A percentile compares a stretch with the other conserved stretches of the same genome.
These are phyloP conservation scores for Xanthia togata DNA, from an alignment of 2,888 invertebrate genomes.

Conservation along the genomic window DNA sequence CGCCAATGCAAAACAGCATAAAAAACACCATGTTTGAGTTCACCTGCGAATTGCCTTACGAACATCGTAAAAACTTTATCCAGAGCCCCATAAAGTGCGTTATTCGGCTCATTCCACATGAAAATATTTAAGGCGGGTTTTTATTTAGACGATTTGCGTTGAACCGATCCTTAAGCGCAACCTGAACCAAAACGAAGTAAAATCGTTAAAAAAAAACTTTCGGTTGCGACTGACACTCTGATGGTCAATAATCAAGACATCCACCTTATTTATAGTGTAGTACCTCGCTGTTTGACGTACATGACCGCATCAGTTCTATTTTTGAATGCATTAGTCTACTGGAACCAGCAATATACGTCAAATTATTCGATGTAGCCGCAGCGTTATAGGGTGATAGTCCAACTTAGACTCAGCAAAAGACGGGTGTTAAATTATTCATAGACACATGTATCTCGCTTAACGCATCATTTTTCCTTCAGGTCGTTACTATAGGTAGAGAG, in stretches of 20 bases:
- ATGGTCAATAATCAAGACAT: constrained; percentile 49
- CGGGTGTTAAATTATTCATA: constrained; percentile 72
- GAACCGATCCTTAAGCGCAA: constrained; percentile 35
- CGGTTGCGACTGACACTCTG: constrained; percentile 18
- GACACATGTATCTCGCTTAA: constrained; percentile 71
- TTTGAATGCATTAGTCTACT: background rate
- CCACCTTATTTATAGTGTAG: constrained; percentile 17
- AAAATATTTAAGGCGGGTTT: constrained; percentile 56
- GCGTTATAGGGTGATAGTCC: constrained; percentile 40
- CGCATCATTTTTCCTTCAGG: constrained; percentile 70
- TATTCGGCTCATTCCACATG: constrained; percentile 54
- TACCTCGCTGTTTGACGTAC: constrained; percentile 12
- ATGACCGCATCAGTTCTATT: constrained; percentile 5
- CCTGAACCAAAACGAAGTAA: constrained; percentile 43
- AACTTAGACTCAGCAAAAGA: constrained; percentile 58
- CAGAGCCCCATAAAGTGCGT: constrained; percentile 39
- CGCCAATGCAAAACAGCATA: background rate
- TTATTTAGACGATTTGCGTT: constrained; percentile 60
- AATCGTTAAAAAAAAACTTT: constrained; percentile 56
- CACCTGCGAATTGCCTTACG: constrained; percentile 46
- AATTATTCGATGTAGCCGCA: constrained; percentile 22
- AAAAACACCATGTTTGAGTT: constrained; percentile 31
- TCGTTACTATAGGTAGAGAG: constrained; percentile 55
- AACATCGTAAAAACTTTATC: constrained; percentile 56
- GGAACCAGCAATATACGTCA: constrained; percentile 32